Base-by-base conservation (phyloP, 2,888 invertebrate species). In the Volucella inflata region DNA sequence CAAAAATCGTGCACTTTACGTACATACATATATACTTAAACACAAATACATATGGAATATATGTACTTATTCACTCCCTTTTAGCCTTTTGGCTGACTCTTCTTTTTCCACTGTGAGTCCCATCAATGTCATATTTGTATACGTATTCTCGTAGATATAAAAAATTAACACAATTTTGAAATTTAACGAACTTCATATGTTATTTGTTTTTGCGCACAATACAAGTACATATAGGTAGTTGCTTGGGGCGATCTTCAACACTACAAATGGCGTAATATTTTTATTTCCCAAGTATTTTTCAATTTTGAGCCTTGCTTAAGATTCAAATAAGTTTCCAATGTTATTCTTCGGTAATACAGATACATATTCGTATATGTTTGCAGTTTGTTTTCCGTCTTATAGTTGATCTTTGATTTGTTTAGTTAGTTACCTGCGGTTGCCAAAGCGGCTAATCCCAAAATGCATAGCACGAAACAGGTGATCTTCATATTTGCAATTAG, bases 391-490 rank as follows among this genome's bases (percentile, higher is more conserved):
- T 50, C 21, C 4, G 0, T 38, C 55, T 11, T 36, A 30, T 30
- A 9, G 16, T 55, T 46, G 38, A 16, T 48, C 9, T 50, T 50
- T 55, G 46, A 11, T 21, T 65, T n/a, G 36, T 36, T 9, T 36
- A 42, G 21, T 38, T 51, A 55, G 48, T 85, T 84, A 85, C 85
- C 85, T 85, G 85, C 81, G 17, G 42, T 30, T 53, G 59, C 85
- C 42, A 85, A 40, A 68, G 72, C 85, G 36, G 75, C 81, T 81
- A 85, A 77, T 71, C 85, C 85, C 55, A 85, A 30, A 57, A 77
- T 38, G 44, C 62, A 59, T n/a, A 85, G 46, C 38, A 59, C 77
- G 17, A 81, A 57, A 67, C 85, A 85, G 62, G 81, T 77, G 85
- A 85, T 64, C 68, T 77, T 85, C 85, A 85, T 85, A n/a, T 42